Base-by-base conservation (phyloP, 2,888 invertebrate species). In the Agrochola lychnidis region DNA sequence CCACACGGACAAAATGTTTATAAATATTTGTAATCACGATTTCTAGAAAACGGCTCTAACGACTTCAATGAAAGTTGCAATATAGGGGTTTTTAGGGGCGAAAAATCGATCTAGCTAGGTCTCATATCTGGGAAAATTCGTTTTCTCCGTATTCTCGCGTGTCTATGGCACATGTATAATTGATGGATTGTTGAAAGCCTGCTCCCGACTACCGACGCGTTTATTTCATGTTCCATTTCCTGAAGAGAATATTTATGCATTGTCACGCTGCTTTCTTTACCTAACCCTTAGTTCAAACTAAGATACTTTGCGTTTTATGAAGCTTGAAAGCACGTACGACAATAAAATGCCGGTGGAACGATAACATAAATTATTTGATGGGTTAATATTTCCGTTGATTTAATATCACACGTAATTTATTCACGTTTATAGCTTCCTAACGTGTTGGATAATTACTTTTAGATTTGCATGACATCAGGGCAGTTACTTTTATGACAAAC, bases 161-260 rank as follows among this genome's bases (percentile, higher is more conserved):
- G 79, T 56, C 61, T 19, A 25, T 82, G 86, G 62, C 86, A 83
- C 62, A 76, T 76, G 66, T 78, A n/a, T 48, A 77, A 81, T 80
- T 83, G 72, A 86, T 78, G 70, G 66, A 78, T 73, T 70, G 86
- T 85, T 91, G 90, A 91, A 90, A 92, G 85, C 87, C 76, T 84
- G 82, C 75, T 82, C 83, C 81, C 71, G 86, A 90, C 90, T 90
- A 84, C 81, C 82, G 51, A 73, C 22, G 61, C 42, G 68, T 70
- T 61, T 66, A 78, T 72, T 78, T 70, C 56, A 75, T 64, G 22
- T 71, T 42, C 53, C 30, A 76, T 76, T 84, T 76, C 63, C 71
- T 53, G 40, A 59, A 51, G n/a, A 67, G 12, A 79, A 71, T 59
- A 25, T 71, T 57, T 19, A 78, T 71, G 66, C 79, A 66, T 74